phyloP scores from a whole-genome alignment of 2,113 vertebrate genomes.

The Lophius piscatorius region DNA sequence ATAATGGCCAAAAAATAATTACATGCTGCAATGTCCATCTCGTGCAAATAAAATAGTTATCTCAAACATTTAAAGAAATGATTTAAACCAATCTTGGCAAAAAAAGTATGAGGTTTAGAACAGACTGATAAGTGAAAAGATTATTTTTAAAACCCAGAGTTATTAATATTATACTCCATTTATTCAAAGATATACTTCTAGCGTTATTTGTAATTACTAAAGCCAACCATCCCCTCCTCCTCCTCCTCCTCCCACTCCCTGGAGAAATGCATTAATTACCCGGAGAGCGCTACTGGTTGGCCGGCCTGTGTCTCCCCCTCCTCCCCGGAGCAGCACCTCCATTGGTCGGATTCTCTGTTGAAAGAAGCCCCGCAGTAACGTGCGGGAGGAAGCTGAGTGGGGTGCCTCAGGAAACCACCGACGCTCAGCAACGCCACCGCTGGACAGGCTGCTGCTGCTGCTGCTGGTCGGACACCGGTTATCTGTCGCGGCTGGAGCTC shows the following conservation, averaged over 20 bases:
- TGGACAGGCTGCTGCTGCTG: constrained; percentile 23
- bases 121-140: too few species aligned
- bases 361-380: constrained; percentile 64
- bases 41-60: too few species aligned
- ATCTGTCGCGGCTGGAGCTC: constrained; percentile 62
- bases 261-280: constrained; percentile 6
- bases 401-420: constrained; percentile 25
- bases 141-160: too few species aligned
- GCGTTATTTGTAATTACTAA: too few species aligned
- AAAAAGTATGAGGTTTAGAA: too few species aligned
- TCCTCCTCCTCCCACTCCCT: constrained; percentile 5
- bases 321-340: constrained; percentile 15
- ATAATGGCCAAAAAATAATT: too few species aligned
- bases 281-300: constrained; percentile 54
- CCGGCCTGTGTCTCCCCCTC: constrained; percentile 34
- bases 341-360: constrained; percentile 66
- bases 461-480: constrained; percentile 37
- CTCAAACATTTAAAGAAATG: too few species aligned
- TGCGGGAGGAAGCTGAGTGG: constrained; percentile 35
- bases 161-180: too few species aligned
- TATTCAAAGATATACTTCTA: too few species aligned
- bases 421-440: constrained; percentile 34
- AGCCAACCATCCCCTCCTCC: background rate
- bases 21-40: too few species aligned
- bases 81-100: too few species aligned